Base-by-base conservation (phyloP, 1,140 invertebrate species). In the Chironomus striatipennis region DNA sequence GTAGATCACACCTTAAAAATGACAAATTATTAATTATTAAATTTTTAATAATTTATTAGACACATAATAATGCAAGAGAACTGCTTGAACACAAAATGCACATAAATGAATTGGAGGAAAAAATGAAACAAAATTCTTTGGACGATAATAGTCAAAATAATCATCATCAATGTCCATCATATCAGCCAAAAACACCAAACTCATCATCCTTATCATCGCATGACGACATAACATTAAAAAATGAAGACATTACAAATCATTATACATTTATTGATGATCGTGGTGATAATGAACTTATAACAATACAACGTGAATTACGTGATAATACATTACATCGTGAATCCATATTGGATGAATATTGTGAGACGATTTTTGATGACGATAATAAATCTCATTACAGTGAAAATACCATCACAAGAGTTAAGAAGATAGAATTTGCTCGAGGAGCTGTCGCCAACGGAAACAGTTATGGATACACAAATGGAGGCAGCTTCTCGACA, bases 311-410 rank as follows among this genome's bases (percentile, higher is more conserved):
- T 70, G 76, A 81, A 43, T 81, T 82, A 42, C 79, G 77, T 7
- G 77, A 81, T 67, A 80, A 81, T 43, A 80, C 79, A 34, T 79
- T 79, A 70, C 79, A 82, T 21, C 79, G 80, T 42, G 81, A 82
- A 74, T 79, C 76, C 34, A 80, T 81, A 73, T 75, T 82, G 21
- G 80, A 82, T 73, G 65, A 70, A 79, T 78, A 0, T 81, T 79
- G 73, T 82, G 81, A 75, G 18, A 73, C 17, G 20, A 73, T 24
- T 20, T 12, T 15, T 57, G 47, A 57, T 57, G 4, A 57, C 5
- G 17, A 47, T 43, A 34, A 73, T 7, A 21, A 42, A 3, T 42
- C n/a, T 73, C 24, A 17, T 73, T 75, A 43, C 18, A 75, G 18
- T 10, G 20, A 47, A 24, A 18, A 43, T 10, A 47, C 17, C 5